phyloP scores from a whole-genome alignment of 2,797 vertebrate species.

The Sciaenops ocellatus region DNA sequence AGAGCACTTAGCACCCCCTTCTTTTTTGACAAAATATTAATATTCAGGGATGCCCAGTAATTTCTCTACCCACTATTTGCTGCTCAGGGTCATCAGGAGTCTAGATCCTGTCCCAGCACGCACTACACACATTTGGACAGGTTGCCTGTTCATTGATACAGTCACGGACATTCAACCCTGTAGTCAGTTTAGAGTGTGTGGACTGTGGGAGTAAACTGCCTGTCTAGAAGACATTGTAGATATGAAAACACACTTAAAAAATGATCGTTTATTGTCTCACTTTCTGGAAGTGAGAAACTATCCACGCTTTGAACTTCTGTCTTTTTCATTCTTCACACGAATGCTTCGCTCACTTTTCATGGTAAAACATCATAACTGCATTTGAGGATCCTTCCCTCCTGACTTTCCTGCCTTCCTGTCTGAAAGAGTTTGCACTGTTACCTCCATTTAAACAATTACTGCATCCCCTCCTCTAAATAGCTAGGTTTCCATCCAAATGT shows the following conservation, averaged over 20 bases:
- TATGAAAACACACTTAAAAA: too few species aligned
- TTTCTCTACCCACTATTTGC: slow-evolving; percentile 8
- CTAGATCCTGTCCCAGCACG: background rate
- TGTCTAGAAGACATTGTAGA: background rate
- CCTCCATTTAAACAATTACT: background rate
- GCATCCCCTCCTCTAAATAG: background rate
- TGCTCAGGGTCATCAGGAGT: background rate
- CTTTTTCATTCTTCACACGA: too few species aligned
- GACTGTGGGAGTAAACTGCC: background rate
- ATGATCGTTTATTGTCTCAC: too few species aligned
- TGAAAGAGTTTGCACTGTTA: background rate
- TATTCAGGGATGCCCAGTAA: background rate
- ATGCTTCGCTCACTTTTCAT: too few species aligned
- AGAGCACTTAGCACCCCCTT: background rate
- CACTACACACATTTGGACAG: background rate
- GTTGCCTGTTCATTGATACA: background rate
- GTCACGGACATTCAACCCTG: slow-evolving; percentile 15
- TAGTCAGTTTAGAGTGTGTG: background rate
- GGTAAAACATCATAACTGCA: too few species aligned
- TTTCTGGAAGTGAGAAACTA: too few species aligned
- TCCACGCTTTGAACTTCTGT: too few species aligned
- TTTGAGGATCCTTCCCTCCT: too few species aligned
- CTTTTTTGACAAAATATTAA: slow-evolving; percentile 7
- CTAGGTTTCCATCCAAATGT: background rate
- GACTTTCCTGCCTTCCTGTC: too few species aligned